Conservation (phyloP, 2,797 vertebrate genomes). For the Propithecus perrieri region DNA sequence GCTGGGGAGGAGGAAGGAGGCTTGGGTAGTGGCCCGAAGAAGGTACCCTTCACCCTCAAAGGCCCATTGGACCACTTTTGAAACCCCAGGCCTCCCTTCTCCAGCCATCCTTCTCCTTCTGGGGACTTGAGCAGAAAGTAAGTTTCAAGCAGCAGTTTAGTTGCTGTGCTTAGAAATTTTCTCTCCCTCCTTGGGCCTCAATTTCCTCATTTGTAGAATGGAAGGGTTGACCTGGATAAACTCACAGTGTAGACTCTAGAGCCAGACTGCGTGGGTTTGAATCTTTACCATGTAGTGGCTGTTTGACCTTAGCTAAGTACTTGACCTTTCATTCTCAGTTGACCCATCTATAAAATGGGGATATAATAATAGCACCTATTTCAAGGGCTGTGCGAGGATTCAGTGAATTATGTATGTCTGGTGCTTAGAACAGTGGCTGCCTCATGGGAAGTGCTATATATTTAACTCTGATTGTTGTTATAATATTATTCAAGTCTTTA, state of each 20-base stretch:
- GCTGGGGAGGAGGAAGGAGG: not conserved
- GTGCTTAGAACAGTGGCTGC: not conserved
- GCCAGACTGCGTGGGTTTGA: not conserved
- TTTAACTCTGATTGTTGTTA: not conserved
- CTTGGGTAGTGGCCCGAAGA: not conserved
- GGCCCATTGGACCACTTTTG: not conserved
- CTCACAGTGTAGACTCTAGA: not conserved
- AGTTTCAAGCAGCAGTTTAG: not conserved
- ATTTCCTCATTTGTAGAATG: not conserved
- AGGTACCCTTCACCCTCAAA: not conserved
- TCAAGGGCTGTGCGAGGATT: not conserved
- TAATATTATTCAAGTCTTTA: not conserved
- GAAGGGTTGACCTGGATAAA: not conserved
- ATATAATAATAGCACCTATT: not conserved
- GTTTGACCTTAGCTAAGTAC: not conserved
- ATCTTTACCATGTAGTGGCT: not conserved
- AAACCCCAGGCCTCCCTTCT: not conserved
- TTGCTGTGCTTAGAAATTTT: not conserved
- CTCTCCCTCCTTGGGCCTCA: not conserved
- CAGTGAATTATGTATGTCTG: not conserved
- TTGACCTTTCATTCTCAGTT: conserved; percentile 11
- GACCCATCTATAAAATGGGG: not conserved
- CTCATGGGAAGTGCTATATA: not conserved
- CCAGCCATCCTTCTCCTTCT: not conserved
- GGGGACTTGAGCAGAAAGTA: not conserved